A percentile compares a stretch with the other conserved stretches of the same genome.
Conservation (phyloP, 1,140 invertebrate genomes). For the Lanistes nyassanus region DNA sequence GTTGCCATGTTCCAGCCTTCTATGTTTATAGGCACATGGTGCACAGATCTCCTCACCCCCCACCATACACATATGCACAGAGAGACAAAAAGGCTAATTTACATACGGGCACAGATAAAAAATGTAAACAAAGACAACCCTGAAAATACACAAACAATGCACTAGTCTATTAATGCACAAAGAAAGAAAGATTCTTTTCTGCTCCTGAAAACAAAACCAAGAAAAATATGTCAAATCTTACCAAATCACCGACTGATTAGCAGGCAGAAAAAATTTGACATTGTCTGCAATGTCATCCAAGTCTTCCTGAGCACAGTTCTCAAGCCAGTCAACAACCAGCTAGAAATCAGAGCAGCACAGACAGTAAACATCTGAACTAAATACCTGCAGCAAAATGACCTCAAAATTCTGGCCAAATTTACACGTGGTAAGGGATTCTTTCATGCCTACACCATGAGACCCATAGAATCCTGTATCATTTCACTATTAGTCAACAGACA, state of each 20-base stretch:
- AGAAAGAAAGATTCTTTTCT: neutral
- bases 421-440: neutral
- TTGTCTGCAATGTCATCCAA: conserved; percentile 73
- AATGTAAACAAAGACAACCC: too few species aligned
- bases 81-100: too few species aligned
- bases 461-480: too few species aligned
- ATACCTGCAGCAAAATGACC: too few species aligned
- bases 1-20: too few species aligned
- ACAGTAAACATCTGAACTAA: neutral
- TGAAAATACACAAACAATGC: too few species aligned
- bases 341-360: conserved; percentile 35
- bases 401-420: too few species aligned
- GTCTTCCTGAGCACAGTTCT: conserved; percentile 80
- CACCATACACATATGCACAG: too few species aligned
- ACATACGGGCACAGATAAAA: too few species aligned
- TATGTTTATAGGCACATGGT: too few species aligned
- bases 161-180: too few species aligned
- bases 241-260: conserved; percentile 81
- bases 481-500: too few species aligned
- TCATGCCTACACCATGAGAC: neutral
- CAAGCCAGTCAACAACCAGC: conserved; percentile 92
- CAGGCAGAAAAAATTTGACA: conserved; percentile 75
- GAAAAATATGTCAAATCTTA: conserved; percentile 33
- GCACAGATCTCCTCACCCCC: neutral
- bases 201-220: neutral